Evolutionary conservation across 2,113 vertebrate species (phyloP).

Genomic region (Casuarius casuarius): DNA sequence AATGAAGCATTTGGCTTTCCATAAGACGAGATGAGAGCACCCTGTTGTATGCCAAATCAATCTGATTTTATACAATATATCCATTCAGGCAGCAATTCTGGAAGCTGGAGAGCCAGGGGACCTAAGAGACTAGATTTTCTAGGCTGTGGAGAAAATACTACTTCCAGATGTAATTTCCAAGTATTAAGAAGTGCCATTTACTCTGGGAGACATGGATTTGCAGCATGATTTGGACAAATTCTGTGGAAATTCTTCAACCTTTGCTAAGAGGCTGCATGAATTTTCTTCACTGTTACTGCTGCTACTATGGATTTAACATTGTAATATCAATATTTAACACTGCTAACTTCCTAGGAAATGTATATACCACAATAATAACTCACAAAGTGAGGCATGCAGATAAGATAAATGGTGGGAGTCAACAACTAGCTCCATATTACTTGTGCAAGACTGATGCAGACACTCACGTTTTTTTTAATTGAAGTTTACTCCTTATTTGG

Average conservation of each 20-base stretch:
- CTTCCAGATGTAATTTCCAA: conserved; percentile 69
- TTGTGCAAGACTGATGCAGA: background rate
- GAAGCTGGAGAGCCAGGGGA: conserved; percentile 29
- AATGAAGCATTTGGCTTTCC: conserved; percentile 64
- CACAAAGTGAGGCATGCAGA: background rate
- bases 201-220: conserved; percentile 36
- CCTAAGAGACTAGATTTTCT: conserved; percentile 63
- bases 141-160: conserved; percentile 51
- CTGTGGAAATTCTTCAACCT: conserved; percentile 21
- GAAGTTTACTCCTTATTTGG: background rate
- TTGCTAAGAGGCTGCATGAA: background rate
- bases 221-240: conserved; percentile 33
- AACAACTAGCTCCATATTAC: background rate
- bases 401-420: background rate
- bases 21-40: background rate
- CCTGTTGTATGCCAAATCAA: conserved; percentile 58
- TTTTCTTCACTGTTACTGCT: background rate
- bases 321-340: background rate
- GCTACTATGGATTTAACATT: background rate
- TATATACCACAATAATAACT: background rate
- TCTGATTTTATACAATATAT: conserved; percentile 68
- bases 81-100: conserved; percentile 67
- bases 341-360: background rate
- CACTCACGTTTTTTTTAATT: background rate
- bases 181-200: conserved; percentile 49